Evolutionary conservation across 2,888 invertebrate species (phyloP).

Genomic region (Drosophila macrospina): DNA sequence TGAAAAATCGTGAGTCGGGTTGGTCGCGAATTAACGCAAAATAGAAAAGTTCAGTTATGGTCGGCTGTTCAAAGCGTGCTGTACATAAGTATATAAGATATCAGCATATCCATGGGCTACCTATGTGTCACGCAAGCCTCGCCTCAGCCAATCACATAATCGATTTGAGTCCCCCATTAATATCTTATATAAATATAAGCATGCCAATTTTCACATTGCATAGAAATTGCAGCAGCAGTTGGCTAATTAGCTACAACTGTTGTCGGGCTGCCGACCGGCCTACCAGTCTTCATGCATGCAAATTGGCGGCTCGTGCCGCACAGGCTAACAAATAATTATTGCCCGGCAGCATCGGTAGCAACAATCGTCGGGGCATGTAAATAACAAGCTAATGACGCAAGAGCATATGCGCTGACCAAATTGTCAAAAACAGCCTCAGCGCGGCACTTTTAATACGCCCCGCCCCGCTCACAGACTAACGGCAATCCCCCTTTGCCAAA

Average conservation of each 20-base stretch:
- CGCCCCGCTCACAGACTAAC: slow-evolving; percentile 30
- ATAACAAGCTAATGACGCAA: slow-evolving; percentile 79
- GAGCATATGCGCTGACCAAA: slow-evolving; percentile 76
- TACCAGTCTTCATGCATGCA: slow-evolving; percentile 13
- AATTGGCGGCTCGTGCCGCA: slow-evolving; percentile 74
- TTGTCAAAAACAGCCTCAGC: slow-evolving; percentile 69
- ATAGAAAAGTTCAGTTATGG: slow-evolving; percentile 1
- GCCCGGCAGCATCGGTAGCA: slow-evolving; percentile 27
- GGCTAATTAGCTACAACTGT: slow-evolving; percentile 80
- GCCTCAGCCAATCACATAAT: slow-evolving; percentile 67
- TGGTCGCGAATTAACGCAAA: slow-evolving; percentile 16
- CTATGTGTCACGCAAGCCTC: slow-evolving; percentile 45
- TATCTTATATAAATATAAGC: slow-evolving; percentile 38
- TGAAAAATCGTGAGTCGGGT: too few species aligned
- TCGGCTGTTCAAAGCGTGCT: slow-evolving; percentile 25
- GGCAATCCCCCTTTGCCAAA: background rate
- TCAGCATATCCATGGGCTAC: slow-evolving; percentile 23
- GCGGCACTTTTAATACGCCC: slow-evolving; percentile 42
- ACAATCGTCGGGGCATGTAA: slow-evolving; percentile 59
- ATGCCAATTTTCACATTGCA: slow-evolving; percentile 34
- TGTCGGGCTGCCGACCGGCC: slow-evolving; percentile 35
- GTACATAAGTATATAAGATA: slow-evolving; percentile 5
- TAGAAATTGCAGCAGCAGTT: slow-evolving; percentile 71
- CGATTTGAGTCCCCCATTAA: slow-evolving; percentile 78
- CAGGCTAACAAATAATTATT: slow-evolving; percentile 55